Conservation (phyloP, 1,140 invertebrate species). For the Amyelois transitella region DNA sequence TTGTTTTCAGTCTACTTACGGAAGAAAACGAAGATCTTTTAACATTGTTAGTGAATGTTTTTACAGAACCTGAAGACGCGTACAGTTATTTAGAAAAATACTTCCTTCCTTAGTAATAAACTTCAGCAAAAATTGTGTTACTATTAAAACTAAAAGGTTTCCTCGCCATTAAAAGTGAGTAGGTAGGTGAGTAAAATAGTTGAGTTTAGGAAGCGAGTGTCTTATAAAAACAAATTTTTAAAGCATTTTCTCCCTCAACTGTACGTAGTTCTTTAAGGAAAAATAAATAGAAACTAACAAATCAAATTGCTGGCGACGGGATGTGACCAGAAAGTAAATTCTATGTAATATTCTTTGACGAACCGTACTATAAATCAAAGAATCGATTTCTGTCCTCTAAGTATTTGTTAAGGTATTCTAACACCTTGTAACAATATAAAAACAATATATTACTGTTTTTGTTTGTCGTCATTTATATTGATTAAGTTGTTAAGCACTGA, state of each 20-base stretch:
- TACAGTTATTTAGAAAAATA: neutral
- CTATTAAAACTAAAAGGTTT: neutral
- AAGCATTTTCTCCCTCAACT: neutral
- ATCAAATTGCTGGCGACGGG: neutral
- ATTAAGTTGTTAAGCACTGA: no score
- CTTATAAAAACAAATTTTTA: neutral
- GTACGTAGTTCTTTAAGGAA: neutral
- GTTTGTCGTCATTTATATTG: no score
- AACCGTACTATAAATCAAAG: neutral
- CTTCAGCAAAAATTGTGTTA: neutral
- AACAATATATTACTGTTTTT: no score
- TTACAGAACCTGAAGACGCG: no score
- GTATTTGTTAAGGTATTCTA: no score
- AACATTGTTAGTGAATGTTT: no score
- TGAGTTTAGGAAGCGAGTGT: no score
- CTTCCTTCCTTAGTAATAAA: no score
- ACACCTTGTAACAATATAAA: no score
- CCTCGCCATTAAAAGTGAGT: neutral
- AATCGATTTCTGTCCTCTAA: no score
- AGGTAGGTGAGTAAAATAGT: neutral
- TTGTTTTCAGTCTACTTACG: no score
- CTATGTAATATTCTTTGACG: neutral
- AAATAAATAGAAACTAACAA: slow-evolving; percentile 5
- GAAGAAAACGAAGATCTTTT: no score
- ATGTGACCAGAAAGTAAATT: slow-evolving; percentile 3